Evolutionary conservation across 2,797 vertebrate genomes (phyloP).

Genomic region (Knipowitschia caucasica): DNA sequence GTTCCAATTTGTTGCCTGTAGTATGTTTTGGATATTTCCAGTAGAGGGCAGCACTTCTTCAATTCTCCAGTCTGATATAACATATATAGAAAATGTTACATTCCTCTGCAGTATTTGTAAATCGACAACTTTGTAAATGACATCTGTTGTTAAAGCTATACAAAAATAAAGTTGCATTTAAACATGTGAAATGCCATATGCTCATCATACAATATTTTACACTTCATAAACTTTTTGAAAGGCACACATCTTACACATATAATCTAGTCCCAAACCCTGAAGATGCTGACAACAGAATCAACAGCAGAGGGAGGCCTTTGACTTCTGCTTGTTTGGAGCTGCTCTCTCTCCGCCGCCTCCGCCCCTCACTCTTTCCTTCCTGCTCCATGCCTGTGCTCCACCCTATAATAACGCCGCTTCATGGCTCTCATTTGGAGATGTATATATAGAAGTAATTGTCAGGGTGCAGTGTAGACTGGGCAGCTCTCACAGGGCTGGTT

Average conservation of each 20-base stretch:
- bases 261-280: slow-evolving; percentile 29
- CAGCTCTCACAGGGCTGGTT: slow-evolving; percentile 68
- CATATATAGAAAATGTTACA: too few species aligned
- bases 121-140: too few species aligned
- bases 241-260: slow-evolving; percentile 20
- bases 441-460: slow-evolving; percentile 85
- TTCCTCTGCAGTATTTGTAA: too few species aligned
- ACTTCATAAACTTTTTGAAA: too few species aligned
- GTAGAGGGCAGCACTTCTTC: slow-evolving; percentile 73
- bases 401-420: slow-evolving; percentile 79
- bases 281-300: slow-evolving; percentile 35
- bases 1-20: background rate
- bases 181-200: slow-evolving; percentile 1
- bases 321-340: slow-evolving; percentile 27
- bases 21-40: slow-evolving; percentile 39
- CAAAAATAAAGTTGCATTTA: background rate
- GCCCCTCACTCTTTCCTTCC: slow-evolving; percentile 9
- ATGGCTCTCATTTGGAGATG: slow-evolving; percentile 79
- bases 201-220: slow-evolving; percentile 19
- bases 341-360: slow-evolving; percentile 23
- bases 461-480: slow-evolving; percentile 71
- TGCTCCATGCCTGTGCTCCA: slow-evolving; percentile 62
- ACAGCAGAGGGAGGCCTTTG: slow-evolving; percentile 40
- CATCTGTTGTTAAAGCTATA: too few species aligned
- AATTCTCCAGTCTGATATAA: too few species aligned